Conservation (phyloP, 2,888 invertebrate species). For the Philhelius pedissequus region DNA sequence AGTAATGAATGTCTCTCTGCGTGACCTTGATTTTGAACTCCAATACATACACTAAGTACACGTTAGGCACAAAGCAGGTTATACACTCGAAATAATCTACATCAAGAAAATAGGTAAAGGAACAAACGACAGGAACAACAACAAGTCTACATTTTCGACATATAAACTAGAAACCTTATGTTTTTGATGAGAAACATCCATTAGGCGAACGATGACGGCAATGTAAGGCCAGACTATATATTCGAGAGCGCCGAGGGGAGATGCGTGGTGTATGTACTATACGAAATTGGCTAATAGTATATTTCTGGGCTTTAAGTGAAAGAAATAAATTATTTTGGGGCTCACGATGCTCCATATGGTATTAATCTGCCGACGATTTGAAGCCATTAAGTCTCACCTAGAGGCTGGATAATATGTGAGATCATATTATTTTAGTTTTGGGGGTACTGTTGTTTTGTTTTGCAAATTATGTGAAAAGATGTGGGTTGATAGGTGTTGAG, state of each 20-base stretch:
- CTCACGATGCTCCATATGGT: constrained; percentile 43
- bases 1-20: constrained; percentile 23
- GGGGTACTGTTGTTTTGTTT: not conserved
- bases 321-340: constrained; percentile 9
- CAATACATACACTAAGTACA: no score
- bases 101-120: not conserved
- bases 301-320: constrained; percentile 3
- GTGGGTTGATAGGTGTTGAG: not conserved
- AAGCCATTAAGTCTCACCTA: constrained; percentile 58
- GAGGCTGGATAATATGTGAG: constrained; percentile 17
- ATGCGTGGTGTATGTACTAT: not conserved
- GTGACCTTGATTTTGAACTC: constrained; percentile 66
- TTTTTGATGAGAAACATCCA: constrained; percentile 61
- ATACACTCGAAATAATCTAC: constrained; percentile 10
- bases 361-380: constrained; percentile 39
- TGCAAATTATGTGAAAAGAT: constrained; percentile 10
- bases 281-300: constrained; percentile 9
- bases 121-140: not conserved
- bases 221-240: not conserved
- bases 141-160: constrained; percentile 49
- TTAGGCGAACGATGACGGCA: constrained; percentile 49
- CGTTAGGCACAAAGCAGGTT: not conserved
- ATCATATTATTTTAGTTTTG: constrained; percentile 5
- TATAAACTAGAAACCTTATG: constrained; percentile 55
- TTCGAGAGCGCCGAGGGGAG: not conserved